These are phyloP conservation scores for Myotis vivesi DNA, from an alignment of 2,797 vertebrate genomes.

Conservation along the genomic window DNA sequence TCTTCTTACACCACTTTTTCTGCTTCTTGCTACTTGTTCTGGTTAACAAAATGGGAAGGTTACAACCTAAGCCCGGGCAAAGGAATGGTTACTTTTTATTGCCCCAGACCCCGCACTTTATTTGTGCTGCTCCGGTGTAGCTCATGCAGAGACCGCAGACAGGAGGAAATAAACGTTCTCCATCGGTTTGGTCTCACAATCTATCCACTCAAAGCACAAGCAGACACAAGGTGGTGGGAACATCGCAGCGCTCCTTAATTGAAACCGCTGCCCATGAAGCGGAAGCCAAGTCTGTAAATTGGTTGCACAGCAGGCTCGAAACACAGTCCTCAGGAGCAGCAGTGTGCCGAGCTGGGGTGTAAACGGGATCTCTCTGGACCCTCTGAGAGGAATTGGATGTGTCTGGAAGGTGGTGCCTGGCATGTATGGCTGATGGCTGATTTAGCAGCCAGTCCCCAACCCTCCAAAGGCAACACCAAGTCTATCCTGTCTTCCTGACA, in stretches of 20 bases:
- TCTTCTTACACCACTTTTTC: background rate
- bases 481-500: background rate
- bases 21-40: background rate
- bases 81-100: background rate
- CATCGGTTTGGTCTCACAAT: background rate
- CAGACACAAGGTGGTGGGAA: conserved; percentile 15
- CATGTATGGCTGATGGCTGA: conserved; percentile 21
- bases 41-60: background rate
- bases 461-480: conserved; percentile 1
- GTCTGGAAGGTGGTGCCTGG: conserved; percentile 54
- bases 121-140: conserved; percentile 38
- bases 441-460: conserved; percentile 48
- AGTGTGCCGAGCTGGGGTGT: conserved; percentile 54
- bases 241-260: conserved; percentile 66
- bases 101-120: background rate
- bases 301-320: conserved; percentile 64
- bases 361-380: conserved; percentile 66
- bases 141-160: background rate
- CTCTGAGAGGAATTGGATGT: conserved; percentile 73
- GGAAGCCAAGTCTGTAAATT: conserved; percentile 60
- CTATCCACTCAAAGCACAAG: conserved; percentile 35
- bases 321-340: conserved; percentile 54
- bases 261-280: conserved; percentile 65
- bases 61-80: background rate
- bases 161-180: background rate